Base-by-base conservation (phyloP, 2,888 invertebrate species). In the Coecobrya sp. region DNA sequence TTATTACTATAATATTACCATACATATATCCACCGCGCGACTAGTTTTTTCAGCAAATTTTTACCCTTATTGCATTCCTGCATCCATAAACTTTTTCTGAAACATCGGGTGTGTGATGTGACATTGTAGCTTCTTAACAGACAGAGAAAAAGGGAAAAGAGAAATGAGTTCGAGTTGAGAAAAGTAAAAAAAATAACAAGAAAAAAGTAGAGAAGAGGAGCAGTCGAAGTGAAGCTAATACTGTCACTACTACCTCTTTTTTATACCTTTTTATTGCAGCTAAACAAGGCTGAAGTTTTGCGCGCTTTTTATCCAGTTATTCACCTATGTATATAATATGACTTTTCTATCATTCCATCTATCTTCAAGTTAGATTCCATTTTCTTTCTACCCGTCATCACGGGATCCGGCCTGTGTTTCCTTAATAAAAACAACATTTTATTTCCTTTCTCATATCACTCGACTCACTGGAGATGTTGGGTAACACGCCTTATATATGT, bases 391-490 rank as follows among this genome's bases (percentile, higher is more conserved):
- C 49, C 89, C 89, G 89, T 89, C 89, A 89, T 81, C 89, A 85
- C 85, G 59, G 81, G 59, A 85, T 89, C 89, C 84, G 85, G 89
- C 27, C 19, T 27, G 85, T 73, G 52, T 70, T 79, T 19, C 76
- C 19, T 55, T 85, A 85, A 84, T 89, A 84, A 84, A 89, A 73
- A 89, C 89, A 85, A 22, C 89, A 85, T 89, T 89, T 89, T 89
- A 85, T 59, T 89, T 85, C 89, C 85, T 59, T 85, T 81, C 62
- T 65, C 73, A 62, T 89, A 85, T 89, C 89, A 76, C 73, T 55
- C 70, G 19, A 65, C 42, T 88, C 88, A 65, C 88, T 65, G 36
- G 79, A 88, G 88, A 79, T 88, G 79, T 73, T 52, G 55, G n/a
- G 87, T 79, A 62, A 59, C 59, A 86, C 59, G 19, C 86, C 30